Evolutionary conservation across 2,797 vertebrate species (phyloP).

Genomic region (Eutrigla gurnardus): DNA sequence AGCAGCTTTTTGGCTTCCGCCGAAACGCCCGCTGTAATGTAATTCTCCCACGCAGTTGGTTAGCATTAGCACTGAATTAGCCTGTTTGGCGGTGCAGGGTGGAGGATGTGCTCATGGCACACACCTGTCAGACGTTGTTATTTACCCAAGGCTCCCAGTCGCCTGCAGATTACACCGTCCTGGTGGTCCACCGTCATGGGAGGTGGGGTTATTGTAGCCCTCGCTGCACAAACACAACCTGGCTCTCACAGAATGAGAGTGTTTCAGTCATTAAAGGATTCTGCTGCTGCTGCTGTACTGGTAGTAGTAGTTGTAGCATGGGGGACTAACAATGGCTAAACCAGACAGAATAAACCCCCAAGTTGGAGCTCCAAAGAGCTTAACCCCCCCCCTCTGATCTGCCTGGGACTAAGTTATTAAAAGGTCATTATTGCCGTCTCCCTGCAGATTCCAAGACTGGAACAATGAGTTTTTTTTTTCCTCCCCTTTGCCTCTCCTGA

Average conservation of each 20-base stretch:
- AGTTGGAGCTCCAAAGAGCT: slow-evolving; percentile 70
- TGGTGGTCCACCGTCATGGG: slow-evolving; percentile 65
- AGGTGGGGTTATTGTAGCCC: slow-evolving; percentile 32
- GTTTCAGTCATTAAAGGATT: slow-evolving; percentile 63
- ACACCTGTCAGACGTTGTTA: slow-evolving; percentile 79
- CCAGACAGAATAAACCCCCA: slow-evolving; percentile 71
- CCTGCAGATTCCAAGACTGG: slow-evolving; percentile 65
- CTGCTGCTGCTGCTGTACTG: slow-evolving; percentile 12
- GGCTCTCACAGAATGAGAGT: slow-evolving; percentile 10
- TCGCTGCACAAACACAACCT: slow-evolving; percentile 56
- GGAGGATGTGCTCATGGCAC: slow-evolving; percentile 65
- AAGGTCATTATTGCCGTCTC: slow-evolving; percentile 76
- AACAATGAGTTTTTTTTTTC: slow-evolving; percentile 68
- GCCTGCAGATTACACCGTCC: slow-evolving; percentile 69
- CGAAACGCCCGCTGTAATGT: slow-evolving; percentile 9
- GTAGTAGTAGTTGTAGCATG: slow-evolving; percentile 23
- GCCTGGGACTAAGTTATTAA: slow-evolving; percentile 76
- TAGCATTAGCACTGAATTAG: slow-evolving; percentile 42
- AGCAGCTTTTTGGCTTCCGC: slow-evolving; percentile 26
- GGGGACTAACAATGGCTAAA: slow-evolving; percentile 62
- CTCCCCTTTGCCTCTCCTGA: slow-evolving; percentile 39
- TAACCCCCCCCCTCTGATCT: slow-evolving; percentile 58
- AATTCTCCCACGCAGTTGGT: slow-evolving; percentile 34
- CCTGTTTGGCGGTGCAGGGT: slow-evolving; percentile 1
- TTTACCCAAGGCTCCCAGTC: slow-evolving; percentile 69